Evolutionary conservation across 2,797 vertebrate species (phyloP).

Genomic region (Muscicapa comitata): DNA sequence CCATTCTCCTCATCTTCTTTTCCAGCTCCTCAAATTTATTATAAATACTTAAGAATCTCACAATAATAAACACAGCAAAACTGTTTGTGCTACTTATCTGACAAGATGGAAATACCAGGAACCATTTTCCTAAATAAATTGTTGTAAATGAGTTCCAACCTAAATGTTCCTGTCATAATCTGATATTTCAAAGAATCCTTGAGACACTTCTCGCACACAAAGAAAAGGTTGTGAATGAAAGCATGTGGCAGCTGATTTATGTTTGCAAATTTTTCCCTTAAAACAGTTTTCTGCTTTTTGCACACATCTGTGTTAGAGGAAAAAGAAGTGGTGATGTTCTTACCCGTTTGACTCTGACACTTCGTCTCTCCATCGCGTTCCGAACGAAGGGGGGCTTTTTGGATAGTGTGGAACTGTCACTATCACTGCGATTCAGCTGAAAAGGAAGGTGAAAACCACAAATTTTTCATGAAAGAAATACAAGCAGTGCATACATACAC

Average conservation of each 20-base stretch:
- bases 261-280: not conserved
- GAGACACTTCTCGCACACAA: not conserved
- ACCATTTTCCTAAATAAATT: not conserved
- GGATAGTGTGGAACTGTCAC: conserved; percentile 95
- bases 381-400: conserved; percentile 93
- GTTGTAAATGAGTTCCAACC: not conserved
- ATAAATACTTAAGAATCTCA: not conserved
- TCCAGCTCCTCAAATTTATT: not conserved
- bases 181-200: not conserved
- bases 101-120: not conserved
- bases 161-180: not conserved
- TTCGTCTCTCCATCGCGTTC: conserved; percentile 93
- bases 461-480: not conserved
- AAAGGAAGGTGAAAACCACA: not conserved
- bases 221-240: not conserved
- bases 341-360: conserved; percentile 94
- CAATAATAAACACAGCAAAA: not conserved
- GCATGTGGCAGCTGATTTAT: not conserved
- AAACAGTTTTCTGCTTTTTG: not conserved
- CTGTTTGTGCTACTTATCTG: not conserved
- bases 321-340: not conserved
- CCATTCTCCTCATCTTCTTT: not conserved
- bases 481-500: not conserved
- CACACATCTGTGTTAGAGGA: not conserved
- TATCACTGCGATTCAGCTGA: conserved; percentile 96